A percentile compares a stretch with the other conserved stretches of the same genome.
Evolutionary conservation across 2,888 invertebrate species (phyloP).

Genomic region (Ophraella communa): DNA sequence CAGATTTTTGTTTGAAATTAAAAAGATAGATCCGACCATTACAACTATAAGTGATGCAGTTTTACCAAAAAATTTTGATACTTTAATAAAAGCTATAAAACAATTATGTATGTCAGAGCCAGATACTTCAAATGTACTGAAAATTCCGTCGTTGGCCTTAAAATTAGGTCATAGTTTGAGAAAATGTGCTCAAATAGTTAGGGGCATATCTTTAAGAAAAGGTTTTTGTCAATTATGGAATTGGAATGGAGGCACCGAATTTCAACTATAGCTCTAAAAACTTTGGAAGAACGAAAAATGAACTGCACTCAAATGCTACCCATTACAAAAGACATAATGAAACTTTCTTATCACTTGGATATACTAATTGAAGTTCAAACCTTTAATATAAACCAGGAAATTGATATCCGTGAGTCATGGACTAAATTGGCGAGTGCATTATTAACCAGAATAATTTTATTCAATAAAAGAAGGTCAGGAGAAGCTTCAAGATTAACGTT

Average conservation of each 20-base stretch:
- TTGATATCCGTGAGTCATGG: not conserved
- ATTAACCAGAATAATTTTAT: constrained; percentile 34
- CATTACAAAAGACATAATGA: constrained; percentile 35
- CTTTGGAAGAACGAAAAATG: constrained; percentile 30
- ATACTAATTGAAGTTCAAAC: constrained; percentile 18
- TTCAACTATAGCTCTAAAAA: constrained; percentile 32
- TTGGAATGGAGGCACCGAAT: constrained; percentile 36
- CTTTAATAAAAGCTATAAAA: not conserved
- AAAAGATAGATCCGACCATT: not conserved
- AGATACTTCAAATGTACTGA: not conserved
- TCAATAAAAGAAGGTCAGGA: constrained; percentile 36
- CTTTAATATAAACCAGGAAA: not conserved
- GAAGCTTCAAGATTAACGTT: constrained; percentile 34
- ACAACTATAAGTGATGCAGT: not conserved
- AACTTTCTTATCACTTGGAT: constrained; percentile 32
- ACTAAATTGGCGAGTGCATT: constrained; percentile 15
- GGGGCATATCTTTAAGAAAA: constrained; percentile 18
- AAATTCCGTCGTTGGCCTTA: constrained; percentile 26
- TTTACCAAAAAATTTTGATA: constrained; percentile 1
- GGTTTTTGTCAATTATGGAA: constrained; percentile 26
- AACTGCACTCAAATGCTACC: constrained; percentile 35
- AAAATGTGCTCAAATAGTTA: constrained; percentile 27
- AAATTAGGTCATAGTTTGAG: constrained; percentile 31
- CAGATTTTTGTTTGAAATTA: constrained; percentile 3
- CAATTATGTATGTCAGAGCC: not conserved